Evolutionary conservation across 2,113 vertebrate species (phyloP), one percentile per base, ranked within the genome.

Genomic region (Tricholaema leucomelas): DNA sequence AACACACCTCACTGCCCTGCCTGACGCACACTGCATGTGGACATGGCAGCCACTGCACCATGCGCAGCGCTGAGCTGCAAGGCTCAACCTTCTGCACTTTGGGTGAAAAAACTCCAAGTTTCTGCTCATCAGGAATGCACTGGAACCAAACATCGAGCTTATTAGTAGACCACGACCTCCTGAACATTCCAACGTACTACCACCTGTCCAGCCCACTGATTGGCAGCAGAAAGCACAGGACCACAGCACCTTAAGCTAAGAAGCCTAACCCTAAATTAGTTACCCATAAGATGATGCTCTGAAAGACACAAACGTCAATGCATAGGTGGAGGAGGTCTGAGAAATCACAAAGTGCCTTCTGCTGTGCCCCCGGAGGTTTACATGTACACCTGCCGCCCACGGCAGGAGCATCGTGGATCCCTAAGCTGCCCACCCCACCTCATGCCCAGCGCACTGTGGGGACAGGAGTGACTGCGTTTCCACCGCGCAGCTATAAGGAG

Each of bases 11-110:
- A 4, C 0, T 13, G 50, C 23, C 25, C 46, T 28, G 2, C 16
- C 14, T 11, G 31, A 25, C 6, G 1, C 0, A 1, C 13, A 3
- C 1, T 6, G 9, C n/a, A n/a, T n/a, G n/a, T n/a, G n/a, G n/a
- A n/a, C n/a, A n/a, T n/a, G n/a, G n/a, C n/a, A n/a, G n/a, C n/a
- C n/a, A n/a, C n/a, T n/a, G n/a, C n/a, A n/a, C n/a, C n/a, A n/a
- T n/a, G n/a, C n/a, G n/a, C n/a, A n/a, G n/a, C 8, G 30, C 27
- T 4, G 0, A 5, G 54, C 30, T 33, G 21, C 8, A 23, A 44
- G 28, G 54, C 75, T 63, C 59, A 69, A 12, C 15, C 21, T n/a
- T n/a, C n/a, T 50, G 2, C 4, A 1, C 23, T 56, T 11, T 3
- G 23, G 64, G 15, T n/a, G 42, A 48, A 24, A 69, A 8, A 31